phyloP scores from a whole-genome alignment of 2,797 vertebrate species.

The Gymnothorax javanicus region DNA sequence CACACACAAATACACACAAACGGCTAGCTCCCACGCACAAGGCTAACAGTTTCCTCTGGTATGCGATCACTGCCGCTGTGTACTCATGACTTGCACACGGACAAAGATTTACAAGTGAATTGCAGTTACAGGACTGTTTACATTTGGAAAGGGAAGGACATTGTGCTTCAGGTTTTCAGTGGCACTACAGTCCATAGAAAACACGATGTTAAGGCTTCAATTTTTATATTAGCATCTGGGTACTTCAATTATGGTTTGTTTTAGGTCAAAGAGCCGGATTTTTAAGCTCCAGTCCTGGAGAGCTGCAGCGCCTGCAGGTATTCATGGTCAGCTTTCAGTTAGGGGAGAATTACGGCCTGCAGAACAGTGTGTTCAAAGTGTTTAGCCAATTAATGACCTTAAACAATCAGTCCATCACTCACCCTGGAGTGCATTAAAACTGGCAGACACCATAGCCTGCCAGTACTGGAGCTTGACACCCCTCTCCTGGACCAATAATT shows the following conservation, averaged over 20 bases:
- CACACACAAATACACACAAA: slow-evolving; percentile 5
- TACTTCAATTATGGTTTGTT: background rate
- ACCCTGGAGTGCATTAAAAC: too few relatives aligned
- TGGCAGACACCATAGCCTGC: too few relatives aligned
- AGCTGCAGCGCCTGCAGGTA: too few relatives aligned
- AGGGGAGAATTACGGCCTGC: too few relatives aligned
- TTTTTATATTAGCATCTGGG: too few relatives aligned
- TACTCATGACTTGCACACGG: background rate
- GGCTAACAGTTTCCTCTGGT: background rate
- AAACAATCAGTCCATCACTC: too few relatives aligned
- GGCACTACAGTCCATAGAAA: background rate
- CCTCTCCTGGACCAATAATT: background rate
- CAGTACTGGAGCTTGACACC: too few relatives aligned
- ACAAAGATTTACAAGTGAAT: background rate
- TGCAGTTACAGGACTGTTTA: background rate
- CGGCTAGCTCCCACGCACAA: background rate
- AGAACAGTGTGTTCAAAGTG: too few relatives aligned
- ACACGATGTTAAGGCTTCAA: background rate
- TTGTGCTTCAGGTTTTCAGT: background rate
- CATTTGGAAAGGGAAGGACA: background rate
- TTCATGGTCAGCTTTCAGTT: too few relatives aligned
- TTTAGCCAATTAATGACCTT: too few relatives aligned
- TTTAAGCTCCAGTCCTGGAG: too few relatives aligned
- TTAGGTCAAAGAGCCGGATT: background rate
- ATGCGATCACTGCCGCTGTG: background rate